Evolutionary conservation across 2,797 vertebrate genomes (phyloP), one percentile per base, ranked within the genome.

Genomic region (Yasuhikotakia modesta): DNA sequence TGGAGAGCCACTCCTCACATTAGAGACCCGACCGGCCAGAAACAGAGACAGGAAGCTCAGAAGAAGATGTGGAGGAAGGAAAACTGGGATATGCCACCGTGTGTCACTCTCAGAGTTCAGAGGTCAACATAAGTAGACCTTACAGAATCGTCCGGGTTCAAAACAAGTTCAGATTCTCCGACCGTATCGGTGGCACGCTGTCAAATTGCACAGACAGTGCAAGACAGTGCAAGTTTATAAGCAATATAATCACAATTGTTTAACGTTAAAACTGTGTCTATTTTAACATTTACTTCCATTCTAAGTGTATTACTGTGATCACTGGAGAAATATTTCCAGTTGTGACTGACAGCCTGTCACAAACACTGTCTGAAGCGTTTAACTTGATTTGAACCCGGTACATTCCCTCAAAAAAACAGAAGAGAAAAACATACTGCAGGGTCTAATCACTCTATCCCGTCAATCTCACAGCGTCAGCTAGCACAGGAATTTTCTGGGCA

Each of bases 61-160:
- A 70, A 53, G 70, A 79, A 73, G 53, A 78, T 55, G 35, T 45
- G 14, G 74, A 73, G 73, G 66, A 72, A 81, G 78, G 72, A 79
- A 84, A 64, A 27, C 21, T 69, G 48, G 46, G 52, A 64, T 45
- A 48, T 46, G 19, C 39, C 48, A 39, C 52, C 43, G 27, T 70
- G 61, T 71, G 48, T 77, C 65, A 72, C n/a, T 60, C 30, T 45
- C 27, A 60, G 46, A 10, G 30, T 69, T 69, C 39, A 79, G n/a
- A 73, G 3, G 61, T 75, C 74, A 75, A 43, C 13, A 24, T 74
- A 70, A 78, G 27, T 5, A 60, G 73, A 83, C 32, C 13, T 32
- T 5, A 24, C 53, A 57, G 30, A 53, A 19, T 13, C 4, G 50
- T 32, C 2, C 13, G 6, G 61, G 48, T 19, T 67, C 12, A 67